These are phyloP conservation scores for Cosmopolites sordidus DNA, from an alignment of 2,888 invertebrate species.

Conservation along the genomic window DNA sequence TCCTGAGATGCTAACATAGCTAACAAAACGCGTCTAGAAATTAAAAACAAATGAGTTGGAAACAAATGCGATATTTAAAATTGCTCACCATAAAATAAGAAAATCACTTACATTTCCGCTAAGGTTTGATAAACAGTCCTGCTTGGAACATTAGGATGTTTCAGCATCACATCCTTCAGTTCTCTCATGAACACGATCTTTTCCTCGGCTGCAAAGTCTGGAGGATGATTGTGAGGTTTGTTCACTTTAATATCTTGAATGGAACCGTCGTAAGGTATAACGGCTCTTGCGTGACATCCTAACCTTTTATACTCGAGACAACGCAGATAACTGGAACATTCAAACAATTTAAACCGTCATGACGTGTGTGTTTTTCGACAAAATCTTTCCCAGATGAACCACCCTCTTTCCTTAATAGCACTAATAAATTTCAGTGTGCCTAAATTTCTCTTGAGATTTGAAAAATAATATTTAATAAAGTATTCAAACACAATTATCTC, in stretches of 20 bases:
- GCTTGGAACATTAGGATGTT: slow-evolving; percentile 37
- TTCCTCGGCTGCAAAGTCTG: slow-evolving; percentile 45
- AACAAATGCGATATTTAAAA: too few relatives aligned
- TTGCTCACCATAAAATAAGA: too few relatives aligned
- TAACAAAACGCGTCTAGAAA: too few relatives aligned
- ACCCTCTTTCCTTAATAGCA: too few relatives aligned
- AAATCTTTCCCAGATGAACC: too few relatives aligned
- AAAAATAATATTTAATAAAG: too few relatives aligned
- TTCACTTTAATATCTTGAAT: slow-evolving; percentile 44
- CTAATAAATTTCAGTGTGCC: neutral
- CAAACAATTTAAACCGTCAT: too few relatives aligned
- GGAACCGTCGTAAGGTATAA: slow-evolving; percentile 43
- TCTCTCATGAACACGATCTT: slow-evolving; percentile 45
- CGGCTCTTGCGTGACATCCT: slow-evolving; percentile 45
- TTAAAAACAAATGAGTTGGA: too few relatives aligned
- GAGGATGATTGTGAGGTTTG: slow-evolving; percentile 45
- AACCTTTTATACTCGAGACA: slow-evolving; percentile 45
- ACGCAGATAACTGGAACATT: slow-evolving; percentile 39
- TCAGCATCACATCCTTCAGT: slow-evolving; percentile 41
- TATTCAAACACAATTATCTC: too few relatives aligned
- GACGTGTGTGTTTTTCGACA: too few relatives aligned
- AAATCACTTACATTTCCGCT: slow-evolving; percentile 41
- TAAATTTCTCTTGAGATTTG: slow-evolving; percentile 19
- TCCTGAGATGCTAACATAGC: too few relatives aligned
- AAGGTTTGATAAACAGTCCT: slow-evolving; percentile 40